Base-by-base conservation (phyloP, 2,888 invertebrate species). In the Pocota personata region DNA sequence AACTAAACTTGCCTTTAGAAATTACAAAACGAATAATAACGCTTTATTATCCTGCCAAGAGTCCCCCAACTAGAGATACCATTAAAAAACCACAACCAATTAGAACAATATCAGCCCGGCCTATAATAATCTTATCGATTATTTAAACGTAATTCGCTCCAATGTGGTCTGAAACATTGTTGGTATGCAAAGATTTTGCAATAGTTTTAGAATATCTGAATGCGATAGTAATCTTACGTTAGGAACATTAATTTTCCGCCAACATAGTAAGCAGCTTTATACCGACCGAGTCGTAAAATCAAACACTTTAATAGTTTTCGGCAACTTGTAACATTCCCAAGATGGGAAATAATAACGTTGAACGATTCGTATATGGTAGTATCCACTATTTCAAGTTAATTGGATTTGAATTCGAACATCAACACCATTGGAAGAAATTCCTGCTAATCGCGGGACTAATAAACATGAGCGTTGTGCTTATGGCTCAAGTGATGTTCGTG, bases 381-480 rank as follows among this genome's bases (percentile, higher is more conserved):
- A 12, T 75, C 5, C 30, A 32, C 14, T 62, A 32, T 21, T 80
- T 84, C 8, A 60, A 67, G 3, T n/a, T 57, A 1, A 55, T 86
- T 12, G 86, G 86, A 10, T 66, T 86, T n/a, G 71, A 76, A 8
- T 76, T 66, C 40, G 67, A 58, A 1, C 7, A 24, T 0, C 66
- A n/a, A 10, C 1, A 7, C 5, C 5, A 2, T 1, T 52, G n/a
- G 43, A 58, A 40, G 66, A 35, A 14, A 3, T 0, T 37, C 4
- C 5, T 48, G 6, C 32, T 72, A 0, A n/a, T 3, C 2, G 35
- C 16, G 0, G 43, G 32, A 0, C 4, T 72, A 8, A 4, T 14
- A 6, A 66, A 66, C 35, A 21, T 64, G 30, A 4, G 1, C 2
- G 0, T 46, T 1, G 8, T 43, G 2, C 12, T 72, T 4, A 0